A percentile compares a stretch with the other conserved stretches of the same genome.
Conservation (phyloP, 1,140 invertebrate species). For the Odontomachus brunneus region DNA sequence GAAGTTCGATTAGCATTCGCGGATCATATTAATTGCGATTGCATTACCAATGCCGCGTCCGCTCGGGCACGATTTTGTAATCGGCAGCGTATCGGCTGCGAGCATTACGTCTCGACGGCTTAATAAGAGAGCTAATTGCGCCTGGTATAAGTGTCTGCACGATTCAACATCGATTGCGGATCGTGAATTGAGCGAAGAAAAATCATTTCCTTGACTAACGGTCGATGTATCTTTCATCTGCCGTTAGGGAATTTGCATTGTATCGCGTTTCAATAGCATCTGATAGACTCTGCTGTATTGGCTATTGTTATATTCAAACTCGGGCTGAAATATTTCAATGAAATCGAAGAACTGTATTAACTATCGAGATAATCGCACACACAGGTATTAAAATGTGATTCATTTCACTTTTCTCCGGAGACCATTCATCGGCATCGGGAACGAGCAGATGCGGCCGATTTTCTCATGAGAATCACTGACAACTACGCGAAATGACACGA, state of each 20-base stretch:
- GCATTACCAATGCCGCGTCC: conserved; percentile 61
- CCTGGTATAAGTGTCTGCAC: neutral
- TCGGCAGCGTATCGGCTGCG: conserved; percentile 11
- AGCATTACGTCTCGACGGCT: conserved; percentile 21
- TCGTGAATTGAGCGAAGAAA: neutral
- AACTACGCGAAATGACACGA: conserved; percentile 71
- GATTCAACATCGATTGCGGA: conserved; percentile 27
- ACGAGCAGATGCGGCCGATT: neutral
- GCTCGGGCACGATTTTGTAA: conserved; percentile 60
- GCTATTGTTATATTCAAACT: too few species aligned
- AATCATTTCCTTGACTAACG: conserved; percentile 28
- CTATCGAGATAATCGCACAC: neutral
- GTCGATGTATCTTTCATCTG: neutral
- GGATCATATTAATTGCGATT: conserved; percentile 73
- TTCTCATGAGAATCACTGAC: conserved; percentile 27
- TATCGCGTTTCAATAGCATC: neutral
- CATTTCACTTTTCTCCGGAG: neutral
- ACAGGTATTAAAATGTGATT: neutral
- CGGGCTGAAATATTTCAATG: neutral
- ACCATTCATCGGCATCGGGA: neutral
- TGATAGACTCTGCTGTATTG: neutral
- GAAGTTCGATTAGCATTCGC: conserved; percentile 72
- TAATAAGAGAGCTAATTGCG: conserved; percentile 42
- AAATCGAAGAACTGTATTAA: neutral
- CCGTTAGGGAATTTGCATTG: neutral